Base-by-base conservation (phyloP, 2,113 vertebrate species). In the Oophaga pumilio region DNA sequence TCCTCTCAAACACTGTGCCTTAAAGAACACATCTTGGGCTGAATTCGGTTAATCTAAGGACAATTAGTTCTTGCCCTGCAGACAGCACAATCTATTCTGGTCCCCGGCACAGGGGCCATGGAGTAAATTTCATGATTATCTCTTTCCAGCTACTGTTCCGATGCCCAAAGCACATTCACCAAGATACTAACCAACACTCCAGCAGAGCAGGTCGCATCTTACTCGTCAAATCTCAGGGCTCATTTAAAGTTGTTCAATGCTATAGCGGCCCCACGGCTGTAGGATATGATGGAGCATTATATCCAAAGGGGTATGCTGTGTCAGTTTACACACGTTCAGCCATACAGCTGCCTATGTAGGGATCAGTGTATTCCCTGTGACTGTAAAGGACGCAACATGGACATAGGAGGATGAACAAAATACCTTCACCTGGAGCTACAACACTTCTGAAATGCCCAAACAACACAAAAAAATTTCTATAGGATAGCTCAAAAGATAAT, bases 21-120 rank as follows among this genome's bases (percentile, higher is more conserved):
- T 80, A 59, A 79, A 59, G 26, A 80, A 60, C 56, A 80, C 77
- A 60, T 80, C 77, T 60, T 80, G 77, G 77, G 77, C 71, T 59
- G 53, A 74, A 13, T 59, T 76, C 17, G 78, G 69, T 53, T 81
- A 71, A 87, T 81, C 62, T 73, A 82, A 57, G 78, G n/a, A 82
- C 86, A 87, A 81, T 87, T 87, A 81, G 78, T 77, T 82, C 53
- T 52, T 87, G 62, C 64, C 85, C 76, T 57, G 18, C 68, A 71
- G 76, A 81, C 50, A 80, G 68, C 50, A 87, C 76, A 80, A 71
- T 66, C 64, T 80, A 80, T 80, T 71, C 78, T 22, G 43, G 76
- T 73, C 64, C 66, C 69, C 71, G 3, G 14, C 50, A 68, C n/a
- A 60, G 76, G 60, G 85, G 24, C 64, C 43, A 50, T 81, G 68